Conservation (phyloP, 2,797 vertebrate genomes). For the Myotis findleyi region DNA sequence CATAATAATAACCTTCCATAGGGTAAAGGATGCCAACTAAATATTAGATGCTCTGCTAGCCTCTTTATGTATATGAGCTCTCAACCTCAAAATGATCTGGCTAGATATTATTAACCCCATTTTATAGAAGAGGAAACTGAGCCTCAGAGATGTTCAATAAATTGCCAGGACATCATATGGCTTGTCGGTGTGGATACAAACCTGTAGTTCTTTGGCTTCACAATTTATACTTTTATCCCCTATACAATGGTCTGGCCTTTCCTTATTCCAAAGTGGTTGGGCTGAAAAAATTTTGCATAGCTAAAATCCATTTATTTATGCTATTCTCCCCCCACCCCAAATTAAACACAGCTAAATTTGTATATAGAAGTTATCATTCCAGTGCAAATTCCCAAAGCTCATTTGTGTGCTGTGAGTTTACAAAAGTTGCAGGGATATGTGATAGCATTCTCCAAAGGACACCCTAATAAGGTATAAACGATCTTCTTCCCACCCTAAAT, state of each 20-base stretch:
- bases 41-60: background rate
- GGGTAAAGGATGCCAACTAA: background rate
- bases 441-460: background rate
- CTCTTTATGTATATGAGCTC: background rate
- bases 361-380: background rate
- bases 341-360: background rate
- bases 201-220: background rate
- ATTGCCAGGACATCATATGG: background rate
- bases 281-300: background rate
- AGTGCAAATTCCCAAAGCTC: background rate
- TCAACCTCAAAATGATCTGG: background rate
- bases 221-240: background rate
- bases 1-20: background rate
- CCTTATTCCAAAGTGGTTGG: background rate
- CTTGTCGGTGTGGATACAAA: background rate
- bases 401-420: background rate
- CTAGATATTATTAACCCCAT: background rate
- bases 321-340: background rate
- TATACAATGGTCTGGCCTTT: background rate
- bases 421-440: background rate
- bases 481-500: background rate
- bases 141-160: background rate
- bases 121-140: background rate
- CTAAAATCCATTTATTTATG: background rate
- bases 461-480: background rate